phyloP scores from a whole-genome alignment of 1,140 invertebrate genomes.

The Ceratina japonica region DNA sequence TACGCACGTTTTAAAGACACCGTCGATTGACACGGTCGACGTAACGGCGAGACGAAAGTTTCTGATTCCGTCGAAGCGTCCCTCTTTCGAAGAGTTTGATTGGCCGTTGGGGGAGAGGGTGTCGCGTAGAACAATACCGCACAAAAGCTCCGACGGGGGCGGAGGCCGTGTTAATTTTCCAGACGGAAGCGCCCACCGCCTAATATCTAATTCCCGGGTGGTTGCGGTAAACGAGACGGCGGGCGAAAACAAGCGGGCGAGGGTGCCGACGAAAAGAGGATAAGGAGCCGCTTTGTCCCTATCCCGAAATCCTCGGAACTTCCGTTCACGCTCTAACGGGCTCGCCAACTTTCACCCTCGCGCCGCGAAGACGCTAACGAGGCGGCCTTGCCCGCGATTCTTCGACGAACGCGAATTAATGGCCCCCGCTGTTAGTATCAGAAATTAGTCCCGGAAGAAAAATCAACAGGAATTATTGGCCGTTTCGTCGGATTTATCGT shows the following conservation, averaged over 20 bases:
- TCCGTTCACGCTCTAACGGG: constrained; percentile 28
- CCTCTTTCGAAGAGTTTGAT: constrained; percentile 21
- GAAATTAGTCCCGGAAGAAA: too few relatives aligned
- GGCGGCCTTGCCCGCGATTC: background rate
- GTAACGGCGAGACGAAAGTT: too few relatives aligned
- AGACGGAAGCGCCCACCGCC: constrained; percentile 26
- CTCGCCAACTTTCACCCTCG: constrained; percentile 12
- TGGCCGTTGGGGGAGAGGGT: constrained; percentile 43
- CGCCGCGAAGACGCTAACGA: constrained; percentile 24
- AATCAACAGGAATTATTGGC: too few relatives aligned
- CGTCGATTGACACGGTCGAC: too few relatives aligned
- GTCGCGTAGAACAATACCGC: constrained; percentile 56
- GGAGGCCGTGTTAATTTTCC: constrained; percentile 55
- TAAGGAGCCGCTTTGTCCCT: constrained; percentile 20
- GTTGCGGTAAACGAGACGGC: constrained; percentile 47
- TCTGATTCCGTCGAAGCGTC: too few relatives aligned
- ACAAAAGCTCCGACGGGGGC: background rate
- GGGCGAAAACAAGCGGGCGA: constrained; percentile 40
- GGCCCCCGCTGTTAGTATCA: too few relatives aligned
- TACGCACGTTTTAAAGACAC: too few relatives aligned
- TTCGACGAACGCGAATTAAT: too few relatives aligned
- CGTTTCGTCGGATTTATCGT: too few relatives aligned
- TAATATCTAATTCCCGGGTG: constrained; percentile 50
- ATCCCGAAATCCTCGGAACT: constrained; percentile 22
- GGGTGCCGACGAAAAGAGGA: constrained; percentile 41